Evolutionary conservation across 2,888 invertebrate genomes (phyloP).

Genomic region (Drosophila greeni): DNA sequence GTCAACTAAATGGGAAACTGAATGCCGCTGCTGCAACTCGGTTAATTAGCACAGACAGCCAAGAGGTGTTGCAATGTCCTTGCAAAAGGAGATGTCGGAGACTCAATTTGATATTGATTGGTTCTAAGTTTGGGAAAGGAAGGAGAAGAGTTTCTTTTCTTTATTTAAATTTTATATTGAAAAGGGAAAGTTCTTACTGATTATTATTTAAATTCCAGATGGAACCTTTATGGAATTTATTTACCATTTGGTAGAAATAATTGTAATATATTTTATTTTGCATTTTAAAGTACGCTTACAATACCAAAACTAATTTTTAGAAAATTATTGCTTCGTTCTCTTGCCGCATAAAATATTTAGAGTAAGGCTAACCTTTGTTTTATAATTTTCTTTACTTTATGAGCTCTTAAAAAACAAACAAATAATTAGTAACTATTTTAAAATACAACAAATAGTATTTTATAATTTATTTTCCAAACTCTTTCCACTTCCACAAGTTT

Average conservation of each 20-base stretch:
- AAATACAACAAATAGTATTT: not conserved
- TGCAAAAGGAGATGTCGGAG: too few species aligned
- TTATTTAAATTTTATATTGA: not conserved
- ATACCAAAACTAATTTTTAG: too few species aligned
- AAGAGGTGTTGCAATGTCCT: constrained; percentile 30
- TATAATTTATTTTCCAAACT: not conserved
- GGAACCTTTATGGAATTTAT: not conserved
- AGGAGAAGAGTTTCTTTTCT: not conserved
- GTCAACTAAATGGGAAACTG: constrained; percentile 42
- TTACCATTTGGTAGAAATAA: not conserved
- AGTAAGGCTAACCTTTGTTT: too few species aligned
- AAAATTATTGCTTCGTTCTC: too few species aligned
- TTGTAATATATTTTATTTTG: not conserved
- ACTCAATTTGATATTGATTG: not conserved
- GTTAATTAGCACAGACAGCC: constrained; percentile 44
- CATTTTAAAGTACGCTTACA: not conserved
- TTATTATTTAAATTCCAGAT: not conserved
- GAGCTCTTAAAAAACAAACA: not conserved
- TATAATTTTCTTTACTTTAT: not conserved
- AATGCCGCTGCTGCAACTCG: constrained; percentile 19
- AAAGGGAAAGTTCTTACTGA: not conserved
- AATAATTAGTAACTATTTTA: not conserved
- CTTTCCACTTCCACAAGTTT: too few species aligned
- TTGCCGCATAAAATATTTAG: too few species aligned
- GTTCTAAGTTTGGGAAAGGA: not conserved